Conservation (phyloP, 2,888 invertebrate genomes). For the Aromia moschata region DNA sequence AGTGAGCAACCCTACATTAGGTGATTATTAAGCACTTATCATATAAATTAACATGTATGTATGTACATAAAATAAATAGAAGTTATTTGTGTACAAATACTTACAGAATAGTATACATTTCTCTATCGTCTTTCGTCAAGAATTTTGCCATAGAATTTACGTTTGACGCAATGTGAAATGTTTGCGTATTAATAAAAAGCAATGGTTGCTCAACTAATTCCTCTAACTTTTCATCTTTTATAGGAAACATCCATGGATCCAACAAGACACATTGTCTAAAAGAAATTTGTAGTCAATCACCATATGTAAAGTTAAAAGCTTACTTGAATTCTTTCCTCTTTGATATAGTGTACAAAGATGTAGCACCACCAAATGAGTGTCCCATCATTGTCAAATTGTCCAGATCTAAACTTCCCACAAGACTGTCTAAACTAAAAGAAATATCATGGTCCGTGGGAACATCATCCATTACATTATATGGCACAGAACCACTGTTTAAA, state of each 20-base stretch:
- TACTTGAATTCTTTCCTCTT: constrained; percentile 67
- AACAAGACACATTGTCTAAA: constrained; percentile 65
- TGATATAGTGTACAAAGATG: constrained; percentile 67
- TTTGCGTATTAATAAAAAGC: constrained; percentile 68
- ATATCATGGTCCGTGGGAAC: constrained; percentile 41
- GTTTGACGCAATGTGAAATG: constrained; percentile 68
- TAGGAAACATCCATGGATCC: constrained; percentile 72
- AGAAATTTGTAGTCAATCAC: constrained; percentile 1
- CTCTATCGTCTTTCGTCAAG: constrained; percentile 47
- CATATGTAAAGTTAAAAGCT: constrained; percentile 27
- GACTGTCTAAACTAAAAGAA: constrained; percentile 55
- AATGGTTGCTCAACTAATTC: constrained; percentile 63
- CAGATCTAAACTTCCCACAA: constrained; percentile 62
- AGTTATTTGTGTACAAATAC: constrained; percentile 33
- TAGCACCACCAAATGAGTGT: constrained; percentile 75
- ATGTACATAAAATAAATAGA: not conserved
- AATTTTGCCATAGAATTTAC: constrained; percentile 64
- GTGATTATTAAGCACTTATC: too few species aligned
- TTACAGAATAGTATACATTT: constrained; percentile 64
- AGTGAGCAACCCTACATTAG: too few species aligned
- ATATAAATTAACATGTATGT: not conserved
- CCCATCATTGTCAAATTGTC: constrained; percentile 66
- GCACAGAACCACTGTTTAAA: constrained; percentile 63
- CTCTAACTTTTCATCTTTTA: constrained; percentile 62
- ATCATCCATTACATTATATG: constrained; percentile 63